phyloP scores from a whole-genome alignment of 2,888 invertebrate species.

The Hyalella azteca region DNA sequence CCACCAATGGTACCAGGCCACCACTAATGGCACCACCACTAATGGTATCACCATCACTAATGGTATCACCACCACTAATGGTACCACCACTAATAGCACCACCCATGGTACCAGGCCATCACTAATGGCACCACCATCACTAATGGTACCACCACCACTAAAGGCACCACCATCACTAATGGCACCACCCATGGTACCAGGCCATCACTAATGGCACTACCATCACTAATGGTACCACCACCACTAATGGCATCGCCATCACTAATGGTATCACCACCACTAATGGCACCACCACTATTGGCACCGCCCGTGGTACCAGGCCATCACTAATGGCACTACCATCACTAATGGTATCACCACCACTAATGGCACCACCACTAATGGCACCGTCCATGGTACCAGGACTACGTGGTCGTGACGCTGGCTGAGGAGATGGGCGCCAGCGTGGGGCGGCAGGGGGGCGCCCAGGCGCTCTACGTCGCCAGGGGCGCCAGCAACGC shows the following conservation, averaged over 20 bases:
- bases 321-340: neutral
- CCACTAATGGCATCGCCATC: neutral
- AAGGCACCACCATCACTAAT: no score
- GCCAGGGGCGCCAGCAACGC: conserved; percentile 2
- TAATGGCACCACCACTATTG: neutral
- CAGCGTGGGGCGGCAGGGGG: conserved; percentile 47
- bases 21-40: no score
- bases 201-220: no score
- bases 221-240: neutral
- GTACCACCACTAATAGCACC: no score
- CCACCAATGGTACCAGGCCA: no score
- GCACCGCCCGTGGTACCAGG: neutral
- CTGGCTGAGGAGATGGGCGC: conserved; percentile 39
- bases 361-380: neutral
- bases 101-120: no score
- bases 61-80: no score
- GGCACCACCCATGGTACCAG: no score
- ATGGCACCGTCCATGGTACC: neutral
- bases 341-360: neutral
- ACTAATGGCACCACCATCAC: neutral
- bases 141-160: no score
- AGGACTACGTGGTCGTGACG: neutral
- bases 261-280: neutral
- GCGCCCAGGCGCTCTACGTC: conserved; percentile 45
- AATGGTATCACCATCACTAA: neutral